phyloP scores from a whole-genome alignment of 2,888 invertebrate genomes.

The Andrena bucephala region DNA sequence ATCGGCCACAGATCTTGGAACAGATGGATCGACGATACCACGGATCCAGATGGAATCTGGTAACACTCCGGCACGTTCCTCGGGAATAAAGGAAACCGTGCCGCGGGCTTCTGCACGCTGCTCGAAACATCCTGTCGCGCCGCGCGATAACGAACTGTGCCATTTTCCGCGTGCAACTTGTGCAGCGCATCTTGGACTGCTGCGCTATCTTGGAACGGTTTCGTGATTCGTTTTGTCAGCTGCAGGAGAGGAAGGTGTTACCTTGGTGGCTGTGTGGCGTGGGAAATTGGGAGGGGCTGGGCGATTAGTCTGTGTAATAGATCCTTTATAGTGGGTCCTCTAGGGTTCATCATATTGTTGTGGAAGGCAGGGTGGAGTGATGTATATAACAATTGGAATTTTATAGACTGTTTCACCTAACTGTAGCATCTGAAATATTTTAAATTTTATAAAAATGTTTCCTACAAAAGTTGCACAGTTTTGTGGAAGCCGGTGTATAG shows the following conservation, averaged over 20 bases:
- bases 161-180: not conserved
- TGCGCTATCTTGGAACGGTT: not conserved
- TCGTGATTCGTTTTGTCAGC: not conserved
- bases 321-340: not conserved
- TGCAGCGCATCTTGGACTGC: not conserved
- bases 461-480: no score
- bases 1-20: slow-evolving; percentile 61
- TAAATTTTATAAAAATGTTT: no score
- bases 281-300: not conserved
- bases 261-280: not conserved
- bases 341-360: not conserved
- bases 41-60: slow-evolving; percentile 66
- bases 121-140: slow-evolving; percentile 1
- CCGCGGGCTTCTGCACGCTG: slow-evolving; percentile 1
- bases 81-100: slow-evolving; percentile 36
- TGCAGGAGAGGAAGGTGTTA: not conserved
- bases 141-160: slow-evolving; percentile 27
- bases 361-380: no score
- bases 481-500: no score
- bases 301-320: not conserved
- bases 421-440: no score
- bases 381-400: no score
- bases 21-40: slow-evolving; percentile 66
- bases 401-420: no score
- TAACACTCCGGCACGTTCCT: slow-evolving; percentile 68